phyloP scores from a whole-genome alignment of 2,113 vertebrate species.

The Gymnorhina tibicen region DNA sequence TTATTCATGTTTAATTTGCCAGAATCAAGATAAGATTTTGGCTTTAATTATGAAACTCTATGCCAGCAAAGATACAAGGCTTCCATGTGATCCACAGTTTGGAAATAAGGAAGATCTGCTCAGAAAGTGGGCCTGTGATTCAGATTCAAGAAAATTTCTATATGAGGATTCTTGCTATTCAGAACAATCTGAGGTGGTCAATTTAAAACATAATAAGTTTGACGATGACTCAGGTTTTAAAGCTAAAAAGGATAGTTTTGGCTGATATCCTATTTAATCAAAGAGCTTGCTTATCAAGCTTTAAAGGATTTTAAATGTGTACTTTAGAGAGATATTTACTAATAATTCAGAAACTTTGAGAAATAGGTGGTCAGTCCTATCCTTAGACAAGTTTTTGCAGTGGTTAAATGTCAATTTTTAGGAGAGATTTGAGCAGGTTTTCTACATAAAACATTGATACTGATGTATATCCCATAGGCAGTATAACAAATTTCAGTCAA shows the following conservation, averaged over 20 bases:
- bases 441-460: neutral
- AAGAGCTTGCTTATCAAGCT: neutral
- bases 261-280: neutral
- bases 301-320: neutral
- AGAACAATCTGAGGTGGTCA: neutral
- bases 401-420: neutral
- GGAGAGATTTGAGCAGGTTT: neutral
- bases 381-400: neutral
- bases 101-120: constrained; percentile 47
- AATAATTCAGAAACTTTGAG: neutral
- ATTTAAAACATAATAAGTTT: neutral
- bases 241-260: neutral
- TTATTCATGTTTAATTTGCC: constrained; percentile 42
- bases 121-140: neutral
- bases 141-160: neutral
- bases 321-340: neutral
- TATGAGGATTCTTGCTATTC: neutral
- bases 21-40: constrained; percentile 53
- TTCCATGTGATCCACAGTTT: constrained; percentile 49
- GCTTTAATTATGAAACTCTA: constrained; percentile 16
- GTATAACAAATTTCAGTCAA: neutral
- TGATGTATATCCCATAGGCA: neutral
- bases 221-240: neutral
- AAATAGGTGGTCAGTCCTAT: neutral
- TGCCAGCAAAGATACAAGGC: constrained; percentile 43